Evolutionary conservation across 2,797 vertebrate genomes (phyloP).

Genomic region (Cryptoblepharus egeriae): DNA sequence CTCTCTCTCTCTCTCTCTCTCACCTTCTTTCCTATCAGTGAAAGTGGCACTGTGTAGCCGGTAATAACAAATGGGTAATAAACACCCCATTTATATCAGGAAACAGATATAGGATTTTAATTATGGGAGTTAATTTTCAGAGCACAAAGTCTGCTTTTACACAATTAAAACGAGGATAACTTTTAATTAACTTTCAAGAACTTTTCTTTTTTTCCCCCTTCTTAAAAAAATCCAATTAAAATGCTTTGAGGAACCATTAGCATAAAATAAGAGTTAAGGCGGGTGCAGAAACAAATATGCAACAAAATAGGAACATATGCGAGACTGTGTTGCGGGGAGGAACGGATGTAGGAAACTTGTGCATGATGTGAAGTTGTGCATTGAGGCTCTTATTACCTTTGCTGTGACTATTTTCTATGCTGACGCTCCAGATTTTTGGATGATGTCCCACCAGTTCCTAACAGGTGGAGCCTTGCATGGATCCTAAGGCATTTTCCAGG

Average conservation of each 20-base stretch:
- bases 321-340: conserved; percentile 12
- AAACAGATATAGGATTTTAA: conserved; percentile 78
- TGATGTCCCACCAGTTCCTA: too few relatives aligned
- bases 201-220: conserved; percentile 63
- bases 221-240: conserved; percentile 78
- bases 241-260: conserved; percentile 74
- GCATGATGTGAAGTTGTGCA: too few relatives aligned
- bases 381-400: too few relatives aligned
- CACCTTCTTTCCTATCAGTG: background rate
- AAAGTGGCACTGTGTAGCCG: conserved; percentile 48
- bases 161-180: conserved; percentile 74
- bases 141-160: conserved; percentile 75
- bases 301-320: conserved; percentile 36
- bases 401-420: too few relatives aligned
- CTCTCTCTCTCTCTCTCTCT: too few relatives aligned
- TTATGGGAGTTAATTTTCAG: conserved; percentile 80
- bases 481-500: too few relatives aligned
- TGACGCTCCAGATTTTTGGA: too few relatives aligned
- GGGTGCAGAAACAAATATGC: conserved; percentile 33
- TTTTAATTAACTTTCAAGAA: conserved; percentile 85
- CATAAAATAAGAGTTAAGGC: conserved; percentile 66
- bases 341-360: too few relatives aligned
- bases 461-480: too few relatives aligned
- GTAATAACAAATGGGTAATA: conserved; percentile 74
- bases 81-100: conserved; percentile 72